These are phyloP conservation scores for Gymnarchus niloticus DNA, from an alignment of 2,113 vertebrate species.

Conservation along the genomic window DNA sequence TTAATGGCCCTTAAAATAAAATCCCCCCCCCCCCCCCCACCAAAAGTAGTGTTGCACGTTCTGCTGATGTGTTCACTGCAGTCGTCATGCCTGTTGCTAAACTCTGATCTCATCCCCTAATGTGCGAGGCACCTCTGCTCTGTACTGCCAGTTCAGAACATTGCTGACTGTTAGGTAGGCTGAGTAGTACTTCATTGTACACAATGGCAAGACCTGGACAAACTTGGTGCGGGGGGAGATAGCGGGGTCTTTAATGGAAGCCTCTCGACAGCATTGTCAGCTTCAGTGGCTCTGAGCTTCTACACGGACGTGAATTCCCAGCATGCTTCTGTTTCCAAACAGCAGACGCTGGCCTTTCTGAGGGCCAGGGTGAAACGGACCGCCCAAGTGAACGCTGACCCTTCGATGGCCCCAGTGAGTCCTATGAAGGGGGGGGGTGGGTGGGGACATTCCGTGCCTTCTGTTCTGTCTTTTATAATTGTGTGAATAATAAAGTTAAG, in stretches of 20 bases:
- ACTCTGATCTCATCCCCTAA: not conserved
- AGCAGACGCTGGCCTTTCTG: constrained; percentile 13
- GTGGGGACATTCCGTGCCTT: constrained; percentile 23
- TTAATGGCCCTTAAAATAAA: not conserved
- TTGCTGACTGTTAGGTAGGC: not conserved
- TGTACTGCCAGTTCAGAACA: not conserved
- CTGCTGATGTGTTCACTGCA: not conserved
- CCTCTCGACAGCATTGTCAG: not conserved
- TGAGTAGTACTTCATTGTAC: not conserved
- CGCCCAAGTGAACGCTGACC: not conserved
- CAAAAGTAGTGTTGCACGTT: not conserved
- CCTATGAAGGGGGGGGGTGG: not conserved
- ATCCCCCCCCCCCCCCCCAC: not conserved
- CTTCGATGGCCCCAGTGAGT: not conserved
- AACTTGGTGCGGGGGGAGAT: not conserved
- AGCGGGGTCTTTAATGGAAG: not conserved
- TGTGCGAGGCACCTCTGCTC: not conserved
- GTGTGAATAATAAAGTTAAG: constrained; percentile 42
- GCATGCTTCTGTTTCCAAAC: not conserved
- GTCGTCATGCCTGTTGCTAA: not conserved
- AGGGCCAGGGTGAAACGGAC: not conserved
- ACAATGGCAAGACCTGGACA: not conserved
- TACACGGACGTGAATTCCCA: not conserved
- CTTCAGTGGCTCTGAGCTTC: not conserved
- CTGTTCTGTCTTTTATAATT: constrained; percentile 29